Evolutionary conservation across 2,113 vertebrate species (phyloP).

Genomic region (Myiopsitta monachus): DNA sequence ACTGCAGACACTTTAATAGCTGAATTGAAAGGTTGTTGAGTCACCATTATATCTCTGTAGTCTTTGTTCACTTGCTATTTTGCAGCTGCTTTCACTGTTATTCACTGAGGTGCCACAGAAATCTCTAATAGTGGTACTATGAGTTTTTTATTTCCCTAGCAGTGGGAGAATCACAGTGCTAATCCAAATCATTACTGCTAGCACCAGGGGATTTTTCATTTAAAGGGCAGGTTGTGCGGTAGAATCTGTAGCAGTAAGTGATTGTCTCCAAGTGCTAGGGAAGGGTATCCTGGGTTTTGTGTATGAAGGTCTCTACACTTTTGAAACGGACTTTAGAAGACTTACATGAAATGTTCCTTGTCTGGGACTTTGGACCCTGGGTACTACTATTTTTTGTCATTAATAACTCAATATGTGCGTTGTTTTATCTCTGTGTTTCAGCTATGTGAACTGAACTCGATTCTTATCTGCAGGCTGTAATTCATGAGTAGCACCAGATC

Average conservation of each 20-base stretch:
- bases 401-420: background rate
- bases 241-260: background rate
- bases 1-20: slow-evolving; percentile 9
- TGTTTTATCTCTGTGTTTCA: background rate
- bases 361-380: background rate
- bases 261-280: background rate
- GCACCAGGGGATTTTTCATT: background rate
- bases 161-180: background rate
- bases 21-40: slow-evolving; percentile 38
- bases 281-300: background rate
- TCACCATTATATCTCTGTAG: slow-evolving; percentile 1
- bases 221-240: background rate
- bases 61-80: slow-evolving; percentile 42
- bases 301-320: background rate
- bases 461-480: background rate
- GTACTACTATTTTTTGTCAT: background rate
- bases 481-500: background rate
- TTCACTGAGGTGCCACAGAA: slow-evolving; percentile 14
- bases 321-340: background rate
- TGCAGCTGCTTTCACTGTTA: slow-evolving; percentile 28
- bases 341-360: background rate
- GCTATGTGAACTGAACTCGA: background rate
- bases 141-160: slow-evolving; percentile 22
- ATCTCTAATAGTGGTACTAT: background rate
- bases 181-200: background rate